Percentiles rank a stretch among this genome's conserved stretches.
These are phyloP conservation scores for Cryptocephalus primarius DNA, from an alignment of 2,888 invertebrate species.

Conservation along the genomic window DNA sequence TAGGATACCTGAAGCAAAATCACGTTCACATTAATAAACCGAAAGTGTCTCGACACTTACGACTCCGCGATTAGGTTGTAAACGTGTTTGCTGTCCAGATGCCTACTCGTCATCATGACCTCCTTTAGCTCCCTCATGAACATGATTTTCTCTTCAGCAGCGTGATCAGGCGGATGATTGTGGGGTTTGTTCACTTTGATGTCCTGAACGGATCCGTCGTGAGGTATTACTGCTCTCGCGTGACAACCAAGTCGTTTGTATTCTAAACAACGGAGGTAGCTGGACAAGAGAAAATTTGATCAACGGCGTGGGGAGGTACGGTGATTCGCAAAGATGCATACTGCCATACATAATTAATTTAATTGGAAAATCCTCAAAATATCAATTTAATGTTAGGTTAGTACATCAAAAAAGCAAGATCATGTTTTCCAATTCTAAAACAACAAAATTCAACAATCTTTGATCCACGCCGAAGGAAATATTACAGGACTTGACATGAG, in stretches of 20 bases:
- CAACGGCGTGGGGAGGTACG: background rate
- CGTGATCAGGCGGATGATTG: conserved; percentile 33
- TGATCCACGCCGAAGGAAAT: too few relatives aligned
- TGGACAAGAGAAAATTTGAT: conserved; percentile 11
- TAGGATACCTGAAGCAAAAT: conserved; percentile 27
- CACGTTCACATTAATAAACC: too few relatives aligned
- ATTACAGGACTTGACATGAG: too few relatives aligned
- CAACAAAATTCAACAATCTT: too few relatives aligned
- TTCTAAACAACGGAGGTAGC: conserved; percentile 32
- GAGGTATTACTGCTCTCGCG: conserved; percentile 31
- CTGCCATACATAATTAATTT: too few relatives aligned
- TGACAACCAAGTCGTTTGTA: conserved; percentile 34
- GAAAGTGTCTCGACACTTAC: conserved; percentile 17
- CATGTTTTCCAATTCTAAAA: too few relatives aligned
- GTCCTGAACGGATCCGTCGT: conserved; percentile 30
- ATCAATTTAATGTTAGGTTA: too few relatives aligned
- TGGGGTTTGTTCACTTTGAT: conserved; percentile 32
- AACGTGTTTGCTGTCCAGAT: too few relatives aligned
- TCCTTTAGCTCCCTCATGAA: conserved; percentile 32
- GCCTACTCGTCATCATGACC: conserved; percentile 24
- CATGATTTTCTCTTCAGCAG: conserved; percentile 33
- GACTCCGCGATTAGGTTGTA: conserved; percentile 21
- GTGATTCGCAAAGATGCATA: background rate
- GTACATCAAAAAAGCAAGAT: too few relatives aligned
- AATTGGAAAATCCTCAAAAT: too few relatives aligned